phyloP scores from a whole-genome alignment of 2,888 invertebrate species.

The Tetramorium bicarinatum region DNA sequence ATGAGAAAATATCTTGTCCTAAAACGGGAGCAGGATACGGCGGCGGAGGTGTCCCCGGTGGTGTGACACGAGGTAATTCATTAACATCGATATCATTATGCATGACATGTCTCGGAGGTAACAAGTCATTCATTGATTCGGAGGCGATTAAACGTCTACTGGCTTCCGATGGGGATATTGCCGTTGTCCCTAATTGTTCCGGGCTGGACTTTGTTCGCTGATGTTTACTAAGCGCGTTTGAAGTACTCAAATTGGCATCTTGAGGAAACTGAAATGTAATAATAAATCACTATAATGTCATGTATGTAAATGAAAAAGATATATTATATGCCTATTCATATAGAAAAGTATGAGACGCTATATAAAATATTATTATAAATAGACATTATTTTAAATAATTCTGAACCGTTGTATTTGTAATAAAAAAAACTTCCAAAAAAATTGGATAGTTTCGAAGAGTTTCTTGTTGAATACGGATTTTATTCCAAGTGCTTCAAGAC shows the following conservation, averaged over 20 bases:
- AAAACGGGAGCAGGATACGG: conserved; percentile 89
- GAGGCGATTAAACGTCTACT: conserved; percentile 88
- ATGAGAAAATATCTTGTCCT: conserved; percentile 78
- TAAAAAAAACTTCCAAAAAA: background rate
- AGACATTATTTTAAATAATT: conserved; percentile 9
- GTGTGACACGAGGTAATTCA: conserved; percentile 87
- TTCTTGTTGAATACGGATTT: too few relatives aligned
- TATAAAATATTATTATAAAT: background rate
- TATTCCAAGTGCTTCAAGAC: background rate
- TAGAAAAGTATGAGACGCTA: background rate
- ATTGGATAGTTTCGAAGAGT: background rate
- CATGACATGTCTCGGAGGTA: conserved; percentile 80
- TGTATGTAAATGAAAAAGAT: background rate
- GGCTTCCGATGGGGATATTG: conserved; percentile 85
- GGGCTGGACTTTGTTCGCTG: conserved; percentile 90
- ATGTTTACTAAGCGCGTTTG: conserved; percentile 86
- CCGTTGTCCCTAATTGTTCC: conserved; percentile 87
- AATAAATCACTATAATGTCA: conserved; percentile 33
- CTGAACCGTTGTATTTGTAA: background rate
- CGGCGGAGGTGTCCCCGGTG: conserved; percentile 96
- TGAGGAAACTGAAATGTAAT: conserved; percentile 80
- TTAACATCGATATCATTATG: conserved; percentile 85
- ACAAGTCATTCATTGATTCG: conserved; percentile 89
- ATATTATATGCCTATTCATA: background rate
- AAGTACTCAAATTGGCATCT: conserved; percentile 81